Evolutionary conservation across 2,797 vertebrate species (phyloP).

Genomic region (Selene dorsalis): DNA sequence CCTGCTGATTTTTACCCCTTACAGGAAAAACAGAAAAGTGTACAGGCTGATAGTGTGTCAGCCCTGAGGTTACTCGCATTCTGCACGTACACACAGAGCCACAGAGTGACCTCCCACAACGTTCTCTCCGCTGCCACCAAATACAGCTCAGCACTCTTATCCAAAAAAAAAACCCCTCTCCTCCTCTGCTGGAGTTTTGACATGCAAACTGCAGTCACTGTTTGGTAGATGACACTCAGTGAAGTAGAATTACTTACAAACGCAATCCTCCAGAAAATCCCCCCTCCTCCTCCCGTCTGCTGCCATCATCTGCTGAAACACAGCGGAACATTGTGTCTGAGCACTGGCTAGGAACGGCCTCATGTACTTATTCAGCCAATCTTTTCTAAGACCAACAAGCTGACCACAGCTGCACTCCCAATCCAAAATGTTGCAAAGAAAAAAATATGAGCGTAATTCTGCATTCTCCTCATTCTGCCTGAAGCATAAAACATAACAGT

Average conservation of each 20-base stretch:
- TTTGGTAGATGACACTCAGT: slow-evolving; percentile 61
- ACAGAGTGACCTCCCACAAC: slow-evolving; percentile 69
- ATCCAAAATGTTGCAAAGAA: slow-evolving; percentile 45
- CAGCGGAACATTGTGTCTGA: slow-evolving; percentile 69
- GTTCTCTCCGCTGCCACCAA: slow-evolving; percentile 42
- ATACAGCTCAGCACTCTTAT: slow-evolving; percentile 35
- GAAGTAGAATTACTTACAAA: slow-evolving; percentile 64
- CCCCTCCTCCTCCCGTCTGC: slow-evolving; percentile 13
- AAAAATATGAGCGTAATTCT: slow-evolving; percentile 30
- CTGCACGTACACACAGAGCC: slow-evolving; percentile 74
- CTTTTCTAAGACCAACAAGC: slow-evolving; percentile 62
- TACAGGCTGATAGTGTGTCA: slow-evolving; percentile 52
- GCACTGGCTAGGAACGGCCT: slow-evolving; percentile 38
- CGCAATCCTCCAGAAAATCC: slow-evolving; percentile 48
- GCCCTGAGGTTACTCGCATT: slow-evolving; percentile 66
- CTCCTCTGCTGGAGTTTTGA: slow-evolving; percentile 30
- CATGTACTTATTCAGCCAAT: slow-evolving; percentile 40
- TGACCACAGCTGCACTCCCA: slow-evolving; percentile 53
- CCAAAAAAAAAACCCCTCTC: slow-evolving; percentile 21
- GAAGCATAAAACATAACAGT: slow-evolving; percentile 36
- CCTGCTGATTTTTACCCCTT: slow-evolving; percentile 65
- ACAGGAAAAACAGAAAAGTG: slow-evolving; percentile 74
- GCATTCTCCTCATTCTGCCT: slow-evolving; percentile 25
- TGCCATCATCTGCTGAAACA: slow-evolving; percentile 60
- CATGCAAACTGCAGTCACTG: slow-evolving; percentile 57